Evolutionary conservation across 1,140 invertebrate species (phyloP), one percentile per base, ranked within the genome.

Genomic region (Gonioctena quinquepunctata): DNA sequence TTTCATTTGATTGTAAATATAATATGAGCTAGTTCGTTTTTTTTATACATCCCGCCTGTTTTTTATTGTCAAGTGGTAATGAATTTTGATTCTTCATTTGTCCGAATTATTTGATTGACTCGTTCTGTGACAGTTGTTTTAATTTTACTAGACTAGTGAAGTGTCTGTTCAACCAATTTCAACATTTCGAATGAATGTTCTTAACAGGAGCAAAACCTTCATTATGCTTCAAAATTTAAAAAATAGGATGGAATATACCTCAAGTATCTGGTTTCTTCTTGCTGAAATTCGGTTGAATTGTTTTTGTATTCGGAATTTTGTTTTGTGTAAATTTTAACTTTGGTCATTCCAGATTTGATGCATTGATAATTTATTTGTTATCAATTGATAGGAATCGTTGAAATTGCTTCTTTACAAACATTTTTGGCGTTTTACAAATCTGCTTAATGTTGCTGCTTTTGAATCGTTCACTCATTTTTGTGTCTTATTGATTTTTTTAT

Each of bases 1-100:
- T 26, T 52, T 63, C 52, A 52, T 52, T 52, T 65, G 23, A 13
- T 26, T 65, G 48, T 64, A 65, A 52, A 65, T 52, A 65, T 42
- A 42, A n/a, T 42, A 42, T 42, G n/a, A 52, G 42, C 28, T 65
- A 22, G 48, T 65, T 65, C 33, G 33, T 13, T 42, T 42, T 65
- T 25, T 52, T 18, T 52, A 16, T 18, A 52, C 7, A 25, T 52
- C 63, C 63, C 63, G 63, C 63, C 63, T 65, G 63, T 52, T 65
- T 42, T 64, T 48, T 28, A 22, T 3, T 28, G 59, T 42, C 59
- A 61, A 28, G 33, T 42, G 33, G 33, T 42, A 42, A 42, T 42
- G 3, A n/a, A 13, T 42, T 42, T 42, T 42, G 16, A 42, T 13
- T n/a, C 11, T n/a, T 13, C 16, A 42, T 42, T 42, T 42, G 13